Evolutionary conservation across 2,888 invertebrate species (phyloP).

Genomic region (Vandiemenella viatica): DNA sequence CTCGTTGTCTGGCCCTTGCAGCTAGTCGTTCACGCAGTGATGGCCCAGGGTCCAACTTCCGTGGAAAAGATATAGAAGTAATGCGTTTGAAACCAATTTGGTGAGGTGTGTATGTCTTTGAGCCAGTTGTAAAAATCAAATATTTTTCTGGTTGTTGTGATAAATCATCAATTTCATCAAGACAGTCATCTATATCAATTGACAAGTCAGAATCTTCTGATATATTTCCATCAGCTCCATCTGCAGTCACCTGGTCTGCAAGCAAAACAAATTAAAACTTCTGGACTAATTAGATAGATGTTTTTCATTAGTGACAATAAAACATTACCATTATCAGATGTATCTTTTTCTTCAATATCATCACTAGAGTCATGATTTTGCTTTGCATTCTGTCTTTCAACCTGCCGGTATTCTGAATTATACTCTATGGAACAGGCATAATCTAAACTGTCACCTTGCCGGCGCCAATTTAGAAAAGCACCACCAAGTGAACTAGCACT

Average conservation of each 20-base stretch:
- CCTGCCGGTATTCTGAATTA: constrained; percentile 43
- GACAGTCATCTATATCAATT: constrained; percentile 15
- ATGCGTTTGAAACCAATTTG: constrained; percentile 67
- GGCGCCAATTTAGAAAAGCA: constrained; percentile 29
- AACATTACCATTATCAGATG: neutral
- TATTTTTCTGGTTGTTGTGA: constrained; percentile 47
- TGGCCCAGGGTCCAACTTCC: constrained; percentile 49
- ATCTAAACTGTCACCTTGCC: constrained; percentile 31
- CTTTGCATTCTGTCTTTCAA: constrained; percentile 27
- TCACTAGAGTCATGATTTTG: constrained; percentile 24
- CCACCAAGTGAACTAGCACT: constrained; percentile 21
- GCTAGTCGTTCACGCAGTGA: constrained; percentile 49
- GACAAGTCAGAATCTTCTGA: constrained; percentile 18
- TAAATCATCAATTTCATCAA: constrained; percentile 28
- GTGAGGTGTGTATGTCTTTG: constrained; percentile 71
- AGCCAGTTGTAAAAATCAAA: constrained; percentile 70
- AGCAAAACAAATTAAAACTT: no score
- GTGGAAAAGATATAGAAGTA: constrained; percentile 49
- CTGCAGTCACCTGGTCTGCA: no score
- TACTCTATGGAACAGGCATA: constrained; percentile 44
- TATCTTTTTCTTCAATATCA: constrained; percentile 23
- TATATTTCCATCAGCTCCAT: constrained; percentile 8
- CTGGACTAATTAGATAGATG: no score
- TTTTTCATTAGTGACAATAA: no score
- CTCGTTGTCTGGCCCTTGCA: constrained; percentile 34